Evolutionary conservation across 2,888 invertebrate species (phyloP).

Genomic region (Allygus modestus): DNA sequence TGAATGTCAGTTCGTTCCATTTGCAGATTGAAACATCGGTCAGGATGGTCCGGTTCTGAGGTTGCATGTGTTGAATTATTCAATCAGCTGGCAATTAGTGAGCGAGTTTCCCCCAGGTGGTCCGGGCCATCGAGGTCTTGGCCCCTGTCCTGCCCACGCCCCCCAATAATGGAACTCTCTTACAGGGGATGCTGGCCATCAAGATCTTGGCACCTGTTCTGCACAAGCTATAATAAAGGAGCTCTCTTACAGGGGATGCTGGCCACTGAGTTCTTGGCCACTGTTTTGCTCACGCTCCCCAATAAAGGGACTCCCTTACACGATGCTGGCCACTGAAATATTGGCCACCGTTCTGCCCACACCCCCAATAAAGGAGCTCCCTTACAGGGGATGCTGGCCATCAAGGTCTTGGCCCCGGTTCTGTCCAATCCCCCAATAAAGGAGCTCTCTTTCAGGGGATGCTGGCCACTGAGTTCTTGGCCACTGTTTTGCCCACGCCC

Average conservation of each 20-base stretch:
- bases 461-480: not conserved
- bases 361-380: too few relatives aligned
- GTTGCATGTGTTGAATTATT: conserved; percentile 58
- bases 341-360: too few relatives aligned
- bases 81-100: conserved; percentile 51
- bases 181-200: not conserved
- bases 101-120: conserved; percentile 24
- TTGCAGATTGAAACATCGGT: conserved; percentile 18
- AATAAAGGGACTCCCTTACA: too few relatives aligned
- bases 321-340: too few relatives aligned
- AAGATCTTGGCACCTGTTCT: not conserved
- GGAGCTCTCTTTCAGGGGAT: not conserved
- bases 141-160: not conserved
- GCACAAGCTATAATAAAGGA: not conserved
- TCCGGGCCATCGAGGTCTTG: not conserved
- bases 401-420: too few relatives aligned
- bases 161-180: not conserved
- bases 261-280: not conserved
- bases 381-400: too few relatives aligned
- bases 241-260: not conserved
- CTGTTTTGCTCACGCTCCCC: too few relatives aligned
- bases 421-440: too few relatives aligned
- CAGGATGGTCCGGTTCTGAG: conserved; percentile 11
- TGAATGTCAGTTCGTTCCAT: not conserved
- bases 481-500: not conserved